phyloP scores from a whole-genome alignment of 2,888 invertebrate species.

The Parnassius glacialis region DNA sequence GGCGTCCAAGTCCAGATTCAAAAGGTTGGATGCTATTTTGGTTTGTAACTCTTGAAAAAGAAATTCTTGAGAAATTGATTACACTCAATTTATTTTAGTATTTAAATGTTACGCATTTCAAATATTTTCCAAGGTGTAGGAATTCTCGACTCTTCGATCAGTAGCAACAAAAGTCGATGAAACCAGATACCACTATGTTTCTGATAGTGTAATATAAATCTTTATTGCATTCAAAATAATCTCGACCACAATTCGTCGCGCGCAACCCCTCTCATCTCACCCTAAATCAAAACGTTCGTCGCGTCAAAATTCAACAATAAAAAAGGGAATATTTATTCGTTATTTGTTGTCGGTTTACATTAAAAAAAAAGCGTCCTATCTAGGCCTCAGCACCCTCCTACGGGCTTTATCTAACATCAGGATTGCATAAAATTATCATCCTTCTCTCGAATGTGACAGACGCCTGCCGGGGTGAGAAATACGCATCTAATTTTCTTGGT shows the following conservation, averaged over 20 bases:
- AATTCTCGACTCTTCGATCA: constrained; percentile 30
- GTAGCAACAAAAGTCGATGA: constrained; percentile 60
- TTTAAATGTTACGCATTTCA: not conserved
- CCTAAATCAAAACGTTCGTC: constrained; percentile 73
- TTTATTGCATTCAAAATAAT: constrained; percentile 62
- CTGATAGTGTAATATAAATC: constrained; percentile 69
- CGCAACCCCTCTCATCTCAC: constrained; percentile 60
- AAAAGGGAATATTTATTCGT: constrained; percentile 76
- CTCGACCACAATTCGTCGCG: constrained; percentile 72
- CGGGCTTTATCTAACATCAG: constrained; percentile 72
- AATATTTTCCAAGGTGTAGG: constrained; percentile 6
- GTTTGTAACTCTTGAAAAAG: no score
- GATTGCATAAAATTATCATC: constrained; percentile 77
- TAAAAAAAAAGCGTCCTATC: constrained; percentile 76
- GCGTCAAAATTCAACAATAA: constrained; percentile 72
- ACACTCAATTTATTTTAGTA: no score
- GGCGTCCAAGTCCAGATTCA: no score
- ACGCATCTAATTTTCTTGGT: constrained; percentile 65
- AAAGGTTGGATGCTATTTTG: no score
- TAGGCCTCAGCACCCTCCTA: constrained; percentile 70
- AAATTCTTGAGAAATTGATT: no score
- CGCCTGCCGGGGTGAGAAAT: constrained; percentile 50
- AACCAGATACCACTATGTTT: constrained; percentile 61
- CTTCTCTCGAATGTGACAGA: constrained; percentile 65
- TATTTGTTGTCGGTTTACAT: constrained; percentile 79